Evolutionary conservation across 1,140 invertebrate genomes (phyloP).

Genomic region (Drosophila sproati): DNA sequence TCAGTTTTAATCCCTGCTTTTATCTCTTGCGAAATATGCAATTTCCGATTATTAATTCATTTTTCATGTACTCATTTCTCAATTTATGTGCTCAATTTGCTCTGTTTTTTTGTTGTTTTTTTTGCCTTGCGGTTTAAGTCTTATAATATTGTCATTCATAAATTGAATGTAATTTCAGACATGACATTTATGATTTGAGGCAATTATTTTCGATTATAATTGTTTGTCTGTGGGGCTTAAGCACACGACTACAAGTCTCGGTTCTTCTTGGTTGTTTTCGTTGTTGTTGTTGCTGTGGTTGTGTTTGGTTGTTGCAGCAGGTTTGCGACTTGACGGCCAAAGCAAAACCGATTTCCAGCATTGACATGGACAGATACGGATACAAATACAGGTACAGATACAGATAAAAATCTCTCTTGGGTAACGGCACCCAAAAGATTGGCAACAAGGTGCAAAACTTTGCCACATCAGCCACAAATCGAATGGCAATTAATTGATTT

Average conservation of each 20-base stretch:
- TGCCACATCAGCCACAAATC: constrained; percentile 46
- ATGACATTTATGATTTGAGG: constrained; percentile 67
- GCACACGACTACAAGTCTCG: not conserved
- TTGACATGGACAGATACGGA: constrained; percentile 5
- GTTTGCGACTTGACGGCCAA: constrained; percentile 28
- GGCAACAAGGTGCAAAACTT: constrained; percentile 38
- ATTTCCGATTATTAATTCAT: constrained; percentile 1
- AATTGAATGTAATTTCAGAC: constrained; percentile 43
- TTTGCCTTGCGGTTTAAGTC: constrained; percentile 9
- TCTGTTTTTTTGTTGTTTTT: too few species aligned
- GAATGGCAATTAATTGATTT: constrained; percentile 51
- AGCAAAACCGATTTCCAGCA: constrained; percentile 15
- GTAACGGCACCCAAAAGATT: constrained; percentile 38
- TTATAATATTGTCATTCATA: constrained; percentile 50
- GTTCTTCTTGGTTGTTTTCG: constrained; percentile 3
- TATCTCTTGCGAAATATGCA: not conserved
- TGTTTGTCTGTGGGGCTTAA: constrained; percentile 27
- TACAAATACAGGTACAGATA: constrained; percentile 5
- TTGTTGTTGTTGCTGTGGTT: constrained; percentile 2
- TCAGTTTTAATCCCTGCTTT: not conserved
- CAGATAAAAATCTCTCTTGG: constrained; percentile 35
- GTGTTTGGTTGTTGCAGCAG: constrained; percentile 10
- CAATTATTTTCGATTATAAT: constrained; percentile 68
- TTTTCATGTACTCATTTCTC: not conserved
- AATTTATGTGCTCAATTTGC: not conserved